Base-by-base conservation (phyloP, 1,140 invertebrate species). In the Caenorhabditis latens region DNA sequence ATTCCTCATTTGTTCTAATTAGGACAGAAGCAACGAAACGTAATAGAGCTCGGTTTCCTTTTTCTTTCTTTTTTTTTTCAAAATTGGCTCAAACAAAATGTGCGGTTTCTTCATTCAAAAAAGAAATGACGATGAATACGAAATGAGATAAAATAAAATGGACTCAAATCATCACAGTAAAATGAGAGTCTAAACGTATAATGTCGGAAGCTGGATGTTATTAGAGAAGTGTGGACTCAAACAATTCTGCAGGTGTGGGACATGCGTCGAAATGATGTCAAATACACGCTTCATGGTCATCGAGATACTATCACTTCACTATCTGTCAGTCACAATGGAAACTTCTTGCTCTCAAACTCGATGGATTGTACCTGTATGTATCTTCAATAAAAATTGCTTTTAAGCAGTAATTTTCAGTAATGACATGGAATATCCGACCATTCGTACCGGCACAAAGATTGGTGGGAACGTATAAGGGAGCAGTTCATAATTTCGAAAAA, bases 401-500 rank as follows among this genome's bases (percentile, higher is more conserved):
- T 19, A 19, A 40, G 11, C 6, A 11, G 24, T 13, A 24, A 63
- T 50, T 79, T 79, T 24, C 46, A 79, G 94, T 95, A 32, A 92
- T 95, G 89, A 94, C 95, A 48, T 95, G 95, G 95, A 95, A 95
- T 92, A 94, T 96, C 32, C 90, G 95, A 82, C 95, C 95, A 63
- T 95, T 94, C 93, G 95, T 94, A 6, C 96, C 97, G 1, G 95
- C 95, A 71, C 97, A 99, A 91, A 94, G 98, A 88, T 98, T 97
- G 93, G 95, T 98, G 0, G 98, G 98, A 94, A 95, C 98, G 55
- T 95, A 99, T 86, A 94, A 94, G 86, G 97, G 97, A 0, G 97
- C 99, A 94, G 96, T 97, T 91, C 97, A 99, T 93, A 99, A 98
- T 94, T 99, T 98, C 94, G 98, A 99, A 94, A 98, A 98, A 94